These are phyloP conservation scores for Apomyelois bistriatella DNA, from an alignment of 2,888 invertebrate species.

Conservation along the genomic window DNA sequence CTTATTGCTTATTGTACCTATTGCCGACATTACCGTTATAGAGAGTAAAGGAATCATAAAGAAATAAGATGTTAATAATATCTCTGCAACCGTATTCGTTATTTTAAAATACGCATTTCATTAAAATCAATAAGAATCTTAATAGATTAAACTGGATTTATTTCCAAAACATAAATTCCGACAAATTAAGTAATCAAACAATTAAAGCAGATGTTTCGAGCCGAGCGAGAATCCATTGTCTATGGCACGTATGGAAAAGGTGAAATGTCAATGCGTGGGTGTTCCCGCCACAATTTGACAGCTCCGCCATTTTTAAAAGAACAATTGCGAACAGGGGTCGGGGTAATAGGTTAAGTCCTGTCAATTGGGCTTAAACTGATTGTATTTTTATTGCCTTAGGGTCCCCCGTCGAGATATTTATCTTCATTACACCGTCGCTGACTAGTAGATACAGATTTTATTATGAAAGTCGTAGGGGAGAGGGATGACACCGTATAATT, in stretches of 20 bases:
- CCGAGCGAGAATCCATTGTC: constrained; percentile 29
- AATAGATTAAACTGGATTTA: constrained; percentile 4
- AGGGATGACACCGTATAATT: constrained; percentile 65
- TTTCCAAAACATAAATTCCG: constrained; percentile 4
- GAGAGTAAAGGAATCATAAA: background rate
- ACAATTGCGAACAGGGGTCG: constrained; percentile 14
- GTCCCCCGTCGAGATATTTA: constrained; percentile 71
- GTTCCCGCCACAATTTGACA: constrained; percentile 59
- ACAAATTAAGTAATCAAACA: constrained; percentile 35
- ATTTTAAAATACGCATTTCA: background rate
- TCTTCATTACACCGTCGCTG: constrained; percentile 67
- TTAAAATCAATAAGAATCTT: background rate
- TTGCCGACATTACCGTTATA: constrained; percentile 38
- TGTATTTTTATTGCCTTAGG: constrained; percentile 65
- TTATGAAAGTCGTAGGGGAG: constrained; percentile 64
- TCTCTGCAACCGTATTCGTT: background rate
- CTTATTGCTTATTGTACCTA: constrained; percentile 14
- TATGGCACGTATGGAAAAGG: constrained; percentile 43
- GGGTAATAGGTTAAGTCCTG: constrained; percentile 41
- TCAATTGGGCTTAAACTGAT: constrained; percentile 74
- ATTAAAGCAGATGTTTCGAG: constrained; percentile 39
- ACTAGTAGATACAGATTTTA: constrained; percentile 70
- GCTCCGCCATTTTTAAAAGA: constrained; percentile 47
- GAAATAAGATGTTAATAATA: background rate
- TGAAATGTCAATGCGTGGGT: constrained; percentile 53